Evolutionary conservation across 2,888 invertebrate genomes (phyloP).

Genomic region (Chouioia cunea): DNA sequence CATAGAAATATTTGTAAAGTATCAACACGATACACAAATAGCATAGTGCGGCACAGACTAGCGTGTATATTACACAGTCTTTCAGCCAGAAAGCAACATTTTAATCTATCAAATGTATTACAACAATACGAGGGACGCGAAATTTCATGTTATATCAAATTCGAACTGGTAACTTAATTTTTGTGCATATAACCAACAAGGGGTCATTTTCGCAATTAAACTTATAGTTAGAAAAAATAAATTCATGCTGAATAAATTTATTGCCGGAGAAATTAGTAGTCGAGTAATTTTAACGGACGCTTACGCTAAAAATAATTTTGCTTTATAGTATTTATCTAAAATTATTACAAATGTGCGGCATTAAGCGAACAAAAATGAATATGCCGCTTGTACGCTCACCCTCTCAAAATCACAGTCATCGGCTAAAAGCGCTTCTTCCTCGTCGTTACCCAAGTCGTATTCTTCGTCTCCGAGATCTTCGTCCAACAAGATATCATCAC

Average conservation of each 20-base stretch:
- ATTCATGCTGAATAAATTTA: conserved; percentile 31
- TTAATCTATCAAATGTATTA: conserved; percentile 23
- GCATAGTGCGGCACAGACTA: conserved; percentile 1
- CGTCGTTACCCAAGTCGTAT: conserved; percentile 68
- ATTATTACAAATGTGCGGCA: conserved; percentile 46
- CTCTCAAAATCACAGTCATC: conserved; percentile 67
- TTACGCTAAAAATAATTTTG: conserved; percentile 36
- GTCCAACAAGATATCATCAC: conserved; percentile 67
- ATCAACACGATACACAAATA: too few relatives aligned
- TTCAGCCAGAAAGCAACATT: conserved; percentile 14
- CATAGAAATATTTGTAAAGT: too few relatives aligned
- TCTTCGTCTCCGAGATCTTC: conserved; percentile 68
- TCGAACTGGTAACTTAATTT: conserved; percentile 27
- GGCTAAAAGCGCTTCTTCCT: conserved; percentile 69
- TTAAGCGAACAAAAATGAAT: conserved; percentile 48
- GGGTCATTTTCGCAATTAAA: conserved; percentile 27
- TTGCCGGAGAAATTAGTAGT: conserved; percentile 13
- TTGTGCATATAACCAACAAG: conserved; percentile 26
- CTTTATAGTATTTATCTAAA: conserved; percentile 39
- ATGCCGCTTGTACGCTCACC: conserved; percentile 61
- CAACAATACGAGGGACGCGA: conserved; percentile 23
- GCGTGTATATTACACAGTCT: conserved; percentile 5
- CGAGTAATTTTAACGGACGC: conserved; percentile 24
- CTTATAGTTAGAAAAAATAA: conserved; percentile 26
- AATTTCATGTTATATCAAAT: conserved; percentile 31